Conservation (phyloP, 2,888 invertebrate genomes). For the Antheraea assamensis region DNA sequence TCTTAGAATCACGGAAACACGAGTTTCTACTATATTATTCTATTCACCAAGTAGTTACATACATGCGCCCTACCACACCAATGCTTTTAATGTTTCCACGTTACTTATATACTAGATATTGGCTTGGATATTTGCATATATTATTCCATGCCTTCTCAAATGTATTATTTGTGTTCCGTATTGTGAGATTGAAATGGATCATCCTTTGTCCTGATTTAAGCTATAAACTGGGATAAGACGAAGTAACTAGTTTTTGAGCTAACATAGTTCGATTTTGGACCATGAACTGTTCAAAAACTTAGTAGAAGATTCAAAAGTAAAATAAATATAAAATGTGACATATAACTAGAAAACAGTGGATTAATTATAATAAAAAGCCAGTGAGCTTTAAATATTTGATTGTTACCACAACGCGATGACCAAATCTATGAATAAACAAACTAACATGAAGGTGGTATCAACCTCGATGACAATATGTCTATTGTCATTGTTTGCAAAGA, state of each 20-base stretch:
- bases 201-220: not conserved
- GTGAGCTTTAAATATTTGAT: not conserved
- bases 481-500: conserved; percentile 20
- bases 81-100: not conserved
- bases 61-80: no score
- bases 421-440: not conserved
- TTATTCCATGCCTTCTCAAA: no score
- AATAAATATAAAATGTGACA: not conserved
- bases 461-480: conserved; percentile 19
- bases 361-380: not conserved
- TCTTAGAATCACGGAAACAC: no score
- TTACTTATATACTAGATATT: not conserved
- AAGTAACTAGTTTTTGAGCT: not conserved
- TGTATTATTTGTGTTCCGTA: no score
- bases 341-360: not conserved
- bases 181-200: no score
- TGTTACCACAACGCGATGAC: not conserved
- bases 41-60: no score
- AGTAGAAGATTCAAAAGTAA: not conserved
- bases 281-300: not conserved
- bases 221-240: not conserved
- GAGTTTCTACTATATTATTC: no score
- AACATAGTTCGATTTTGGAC: not conserved
- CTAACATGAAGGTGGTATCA: not conserved
- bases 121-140: no score